A percentile compares a stretch with the other conserved stretches of the same genome.
Evolutionary conservation across 2,797 vertebrate species (phyloP).

Genomic region (Syndactyla subalaris): DNA sequence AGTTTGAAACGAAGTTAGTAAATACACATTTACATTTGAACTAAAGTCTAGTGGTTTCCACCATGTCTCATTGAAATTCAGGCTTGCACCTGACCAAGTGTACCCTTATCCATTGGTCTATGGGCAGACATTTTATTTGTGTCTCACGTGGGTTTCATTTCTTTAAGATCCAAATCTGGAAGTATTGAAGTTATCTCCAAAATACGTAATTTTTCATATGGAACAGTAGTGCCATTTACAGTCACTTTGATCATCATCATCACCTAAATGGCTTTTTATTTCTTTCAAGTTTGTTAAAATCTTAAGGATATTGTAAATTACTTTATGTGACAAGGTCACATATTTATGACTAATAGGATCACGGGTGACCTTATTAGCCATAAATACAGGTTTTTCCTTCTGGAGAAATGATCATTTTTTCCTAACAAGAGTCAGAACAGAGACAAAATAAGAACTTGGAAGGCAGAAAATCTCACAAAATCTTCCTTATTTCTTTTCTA

Average conservation of each 20-base stretch:
- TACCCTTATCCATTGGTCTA: neutral
- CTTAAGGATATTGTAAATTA: neutral
- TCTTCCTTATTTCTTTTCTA: neutral
- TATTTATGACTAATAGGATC: too few species aligned
- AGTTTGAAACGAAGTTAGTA: neutral
- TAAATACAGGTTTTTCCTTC: neutral
- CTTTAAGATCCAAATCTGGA: neutral
- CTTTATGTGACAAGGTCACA: neutral
- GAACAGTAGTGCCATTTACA: neutral
- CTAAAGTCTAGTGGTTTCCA: neutral
- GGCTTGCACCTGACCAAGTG: neutral
- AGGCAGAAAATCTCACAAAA: neutral
- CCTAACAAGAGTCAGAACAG: neutral
- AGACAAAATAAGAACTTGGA: neutral
- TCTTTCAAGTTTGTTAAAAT: neutral
- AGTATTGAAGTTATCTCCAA: neutral
- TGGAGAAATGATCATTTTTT: neutral
- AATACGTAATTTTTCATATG: neutral
- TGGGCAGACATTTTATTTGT: neutral
- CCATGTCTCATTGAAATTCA: neutral
- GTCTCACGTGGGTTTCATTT: neutral
- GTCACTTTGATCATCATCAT: accelerated
- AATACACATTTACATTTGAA: neutral
- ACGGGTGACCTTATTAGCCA: neutral
- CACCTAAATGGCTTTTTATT: neutral